Evolutionary conservation across 64 coral and sea anemone genomes (phyloP).

Genomic region (Orbicella faveolata): DNA sequence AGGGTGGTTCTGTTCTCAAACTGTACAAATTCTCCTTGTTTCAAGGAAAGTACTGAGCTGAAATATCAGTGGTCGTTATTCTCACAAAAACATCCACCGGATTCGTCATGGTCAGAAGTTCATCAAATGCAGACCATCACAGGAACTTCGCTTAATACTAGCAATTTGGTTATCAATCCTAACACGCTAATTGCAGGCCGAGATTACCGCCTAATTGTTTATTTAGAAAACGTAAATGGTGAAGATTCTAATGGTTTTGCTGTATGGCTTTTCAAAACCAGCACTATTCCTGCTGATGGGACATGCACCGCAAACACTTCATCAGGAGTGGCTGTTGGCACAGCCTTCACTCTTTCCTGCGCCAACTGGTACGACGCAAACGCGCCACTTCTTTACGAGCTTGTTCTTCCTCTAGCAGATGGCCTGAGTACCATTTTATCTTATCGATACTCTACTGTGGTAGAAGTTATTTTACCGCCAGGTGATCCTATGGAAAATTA

Average conservation of each 20-base stretch:
- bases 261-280: conserved; percentile 52
- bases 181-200: conserved; percentile 7
- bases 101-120: background rate
- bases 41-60: background rate
- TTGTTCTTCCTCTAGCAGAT: conserved; percentile 28
- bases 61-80: background rate
- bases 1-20: conserved; percentile 27
- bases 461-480: conserved; percentile 50
- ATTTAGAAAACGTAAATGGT: background rate
- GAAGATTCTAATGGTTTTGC: conserved; percentile 47
- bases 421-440: conserved; percentile 58
- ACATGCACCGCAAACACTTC: conserved; percentile 25
- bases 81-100: background rate
- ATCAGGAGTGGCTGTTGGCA: conserved; percentile 42
- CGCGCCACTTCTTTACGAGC: conserved; percentile 60
- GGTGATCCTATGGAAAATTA: conserved; percentile 22
- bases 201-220: conserved; percentile 40
- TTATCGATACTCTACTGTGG: conserved; percentile 27
- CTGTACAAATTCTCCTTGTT: conserved; percentile 34
- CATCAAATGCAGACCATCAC: background rate
- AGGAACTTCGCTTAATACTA: conserved; percentile 34
- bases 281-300: conserved; percentile 25
- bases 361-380: conserved; percentile 16
- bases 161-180: conserved; percentile 36
- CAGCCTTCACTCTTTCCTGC: conserved; percentile 43